Evolutionary conservation across 2,113 vertebrate genomes (phyloP).

Genomic region (Psophia crepitans): DNA sequence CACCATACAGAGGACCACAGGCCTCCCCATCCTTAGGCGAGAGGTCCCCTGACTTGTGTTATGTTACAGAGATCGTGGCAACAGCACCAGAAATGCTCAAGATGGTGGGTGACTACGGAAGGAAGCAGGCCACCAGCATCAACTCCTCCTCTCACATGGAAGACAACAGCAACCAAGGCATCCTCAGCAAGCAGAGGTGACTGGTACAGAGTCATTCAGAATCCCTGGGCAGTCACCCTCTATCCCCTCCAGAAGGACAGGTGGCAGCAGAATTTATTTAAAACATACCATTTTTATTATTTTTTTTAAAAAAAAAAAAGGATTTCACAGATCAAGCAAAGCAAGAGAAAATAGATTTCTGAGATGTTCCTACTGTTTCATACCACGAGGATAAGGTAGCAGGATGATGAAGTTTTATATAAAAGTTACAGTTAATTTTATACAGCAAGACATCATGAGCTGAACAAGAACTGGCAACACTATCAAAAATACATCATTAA

Average conservation of each 20-base stretch:
- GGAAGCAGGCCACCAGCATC: not conserved
- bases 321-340: not conserved
- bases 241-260: not conserved
- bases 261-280: not conserved
- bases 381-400: not conserved
- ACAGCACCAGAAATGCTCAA: not conserved
- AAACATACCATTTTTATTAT: not conserved
- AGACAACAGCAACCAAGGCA: not conserved
- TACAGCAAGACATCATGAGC: not conserved
- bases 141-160: not conserved
- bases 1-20: not conserved
- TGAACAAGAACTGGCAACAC: not conserved
- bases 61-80: rapidly evolving
- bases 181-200: not conserved
- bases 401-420: not conserved
- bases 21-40: not conserved
- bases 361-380: not conserved
- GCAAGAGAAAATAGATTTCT: not conserved
- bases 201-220: not conserved
- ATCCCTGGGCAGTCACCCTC: not conserved
- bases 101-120: not conserved
- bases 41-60: not conserved
- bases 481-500: not conserved
- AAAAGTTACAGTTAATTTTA: not conserved
- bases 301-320: not conserved